Evolutionary conservation across 2,113 vertebrate species (phyloP).

Genomic region (Rhinolophus sinicus): DNA sequence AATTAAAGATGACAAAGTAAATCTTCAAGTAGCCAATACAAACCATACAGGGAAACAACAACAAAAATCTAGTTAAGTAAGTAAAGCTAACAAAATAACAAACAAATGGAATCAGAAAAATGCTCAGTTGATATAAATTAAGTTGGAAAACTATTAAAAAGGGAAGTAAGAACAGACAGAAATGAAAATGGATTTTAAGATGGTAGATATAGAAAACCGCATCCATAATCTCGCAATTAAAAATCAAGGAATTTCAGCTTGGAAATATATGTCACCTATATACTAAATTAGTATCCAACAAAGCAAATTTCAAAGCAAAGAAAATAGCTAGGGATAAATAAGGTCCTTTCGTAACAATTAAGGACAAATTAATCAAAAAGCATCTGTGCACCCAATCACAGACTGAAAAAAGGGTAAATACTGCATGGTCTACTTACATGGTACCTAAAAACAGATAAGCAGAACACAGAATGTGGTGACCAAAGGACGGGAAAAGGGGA

Average conservation of each 20-base stretch:
- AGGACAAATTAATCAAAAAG: neutral
- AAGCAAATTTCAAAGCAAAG: neutral
- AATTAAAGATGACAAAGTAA: neutral
- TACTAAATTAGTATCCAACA: neutral
- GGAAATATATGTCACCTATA: neutral
- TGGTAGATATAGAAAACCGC: neutral
- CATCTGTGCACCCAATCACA: neutral
- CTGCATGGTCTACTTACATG: neutral
- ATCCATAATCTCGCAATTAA: neutral
- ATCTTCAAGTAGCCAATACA: neutral
- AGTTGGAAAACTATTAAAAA: neutral
- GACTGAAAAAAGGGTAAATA: neutral
- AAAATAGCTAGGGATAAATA: neutral
- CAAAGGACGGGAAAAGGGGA: too few relatives aligned
- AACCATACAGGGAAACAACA: neutral
- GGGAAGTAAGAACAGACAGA: neutral
- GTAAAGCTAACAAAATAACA: neutral
- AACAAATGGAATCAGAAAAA: neutral
- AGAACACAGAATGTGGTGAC: neutral
- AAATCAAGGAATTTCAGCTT: neutral
- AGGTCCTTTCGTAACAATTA: neutral
- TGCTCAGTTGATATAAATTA: neutral
- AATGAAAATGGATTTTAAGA: neutral
- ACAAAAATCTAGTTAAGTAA: neutral
- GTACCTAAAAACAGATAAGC: neutral